These are phyloP conservation scores for Leptinotarsa peninsularis DNA, from an alignment of 2,888 invertebrate genomes.

Conservation along the genomic window DNA sequence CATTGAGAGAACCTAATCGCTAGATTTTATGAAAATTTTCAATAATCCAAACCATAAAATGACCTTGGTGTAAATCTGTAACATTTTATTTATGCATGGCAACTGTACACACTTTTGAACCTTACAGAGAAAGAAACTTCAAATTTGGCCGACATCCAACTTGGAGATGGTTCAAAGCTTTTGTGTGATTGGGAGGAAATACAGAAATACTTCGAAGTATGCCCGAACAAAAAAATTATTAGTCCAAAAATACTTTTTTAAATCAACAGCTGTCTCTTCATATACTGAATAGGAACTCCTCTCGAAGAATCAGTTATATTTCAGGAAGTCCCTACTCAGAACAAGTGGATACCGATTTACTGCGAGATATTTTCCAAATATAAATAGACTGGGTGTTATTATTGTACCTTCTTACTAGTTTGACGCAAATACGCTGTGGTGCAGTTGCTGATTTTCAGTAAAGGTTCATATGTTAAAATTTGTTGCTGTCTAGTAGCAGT, in stretches of 20 bases:
- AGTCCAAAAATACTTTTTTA: conserved; percentile 27
- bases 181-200: conserved; percentile 23
- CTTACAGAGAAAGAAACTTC: conserved; percentile 65
- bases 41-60: background rate
- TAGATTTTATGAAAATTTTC: background rate
- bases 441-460: conserved; percentile 34
- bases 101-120: conserved; percentile 38
- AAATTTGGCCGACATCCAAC: conserved; percentile 71
- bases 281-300: conserved; percentile 18
- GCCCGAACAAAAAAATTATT: conserved; percentile 23
- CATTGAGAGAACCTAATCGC: background rate
- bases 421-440: conserved; percentile 46
- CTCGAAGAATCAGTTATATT: conserved; percentile 32
- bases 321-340: conserved; percentile 37
- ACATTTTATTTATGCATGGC: conserved; percentile 14
- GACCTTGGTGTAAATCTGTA: conserved; percentile 15
- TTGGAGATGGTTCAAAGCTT: conserved; percentile 65
- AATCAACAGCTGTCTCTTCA: conserved; percentile 11
- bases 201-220: conserved; percentile 33
- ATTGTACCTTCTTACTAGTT: conserved; percentile 45
- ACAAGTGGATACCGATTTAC: conserved; percentile 28
- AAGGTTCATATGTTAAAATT: conserved; percentile 7
- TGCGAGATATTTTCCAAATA: conserved; percentile 44
- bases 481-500: background rate
- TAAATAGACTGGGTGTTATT: conserved; percentile 55